Base-by-base conservation (phyloP, 1,140 invertebrate genomes). In the Drosophila subpulchrella region DNA sequence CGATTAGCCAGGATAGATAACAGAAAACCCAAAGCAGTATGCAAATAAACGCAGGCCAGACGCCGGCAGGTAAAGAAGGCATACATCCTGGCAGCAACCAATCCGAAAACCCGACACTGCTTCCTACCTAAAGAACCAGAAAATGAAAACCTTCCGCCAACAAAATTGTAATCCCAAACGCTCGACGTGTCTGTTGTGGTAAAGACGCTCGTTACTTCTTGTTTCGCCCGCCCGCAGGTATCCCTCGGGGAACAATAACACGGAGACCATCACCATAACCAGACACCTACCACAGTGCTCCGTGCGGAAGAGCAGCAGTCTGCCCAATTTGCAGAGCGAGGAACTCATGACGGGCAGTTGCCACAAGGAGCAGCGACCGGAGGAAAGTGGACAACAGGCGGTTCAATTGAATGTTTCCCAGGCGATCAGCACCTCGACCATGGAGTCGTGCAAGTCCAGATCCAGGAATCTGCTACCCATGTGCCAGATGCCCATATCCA, bases 211-310 rank as follows among this genome's bases (percentile, higher is more conserved):
- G 84, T 68, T 89, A 68, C 46, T 81, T n/a, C 74, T 85, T 70
- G 51, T 90, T 5, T 85, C 85, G 59, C 81, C 86, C 78, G 57
- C 62, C 39, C 75, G 76, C 79, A 95, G 95, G 85, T 95, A 96
- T 93, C 96, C 96, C 17, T 96, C 96, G 36, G 96, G 96, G 56
- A 96, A 97, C 84, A 97, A 97, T 81, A 96, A 97, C 91, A 73
- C 75, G 48, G 78, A 82, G 17, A 91, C 83, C 24, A 84, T 89
- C 15, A 80, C 86, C n/a, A 75, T 91, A 6, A 82, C 81, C 27
- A 66, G 82, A 10, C 90, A 91, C 39, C 48, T 91, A 58, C 90
- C 81, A 24, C 81, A 92, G 24, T 91, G 90, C 72, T 91, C 90
- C 32, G 92, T 93, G 8, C 71, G 92, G 4, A 96, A 96, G 93